Conservation (phyloP, 2,888 invertebrate species). For the Rosalia funebris region DNA sequence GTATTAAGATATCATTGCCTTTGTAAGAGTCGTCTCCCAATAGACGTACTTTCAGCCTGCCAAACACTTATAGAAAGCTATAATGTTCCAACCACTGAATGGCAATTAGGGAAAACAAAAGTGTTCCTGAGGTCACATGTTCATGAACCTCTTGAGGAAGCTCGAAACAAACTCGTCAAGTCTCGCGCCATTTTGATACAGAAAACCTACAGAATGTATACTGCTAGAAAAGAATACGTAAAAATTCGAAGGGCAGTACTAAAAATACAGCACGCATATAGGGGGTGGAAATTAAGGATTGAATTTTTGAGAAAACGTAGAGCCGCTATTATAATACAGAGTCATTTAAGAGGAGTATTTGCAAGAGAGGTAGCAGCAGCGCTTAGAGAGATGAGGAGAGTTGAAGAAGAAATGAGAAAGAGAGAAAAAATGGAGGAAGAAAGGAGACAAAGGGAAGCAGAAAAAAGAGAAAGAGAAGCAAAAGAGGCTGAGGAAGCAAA, state of each 20-base stretch:
- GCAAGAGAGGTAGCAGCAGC: slow-evolving; percentile 90
- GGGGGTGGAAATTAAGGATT: slow-evolving; percentile 86
- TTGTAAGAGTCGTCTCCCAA: slow-evolving; percentile 64
- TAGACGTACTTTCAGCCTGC: slow-evolving; percentile 63
- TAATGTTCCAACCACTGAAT: slow-evolving; percentile 78
- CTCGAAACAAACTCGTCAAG: slow-evolving; percentile 75
- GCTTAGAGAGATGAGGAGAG: slow-evolving; percentile 84
- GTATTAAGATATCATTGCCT: slow-evolving; percentile 81
- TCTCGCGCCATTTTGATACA: slow-evolving; percentile 80
- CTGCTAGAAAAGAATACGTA: slow-evolving; percentile 74
- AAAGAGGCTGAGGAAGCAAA: slow-evolving; percentile 61
- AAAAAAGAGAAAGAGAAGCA: slow-evolving; percentile 69
- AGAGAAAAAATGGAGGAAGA: slow-evolving; percentile 80
- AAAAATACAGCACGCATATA: slow-evolving; percentile 84
- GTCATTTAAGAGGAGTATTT: slow-evolving; percentile 88
- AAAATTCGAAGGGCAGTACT: slow-evolving; percentile 75
- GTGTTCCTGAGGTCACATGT: slow-evolving; percentile 85
- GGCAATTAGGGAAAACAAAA: slow-evolving; percentile 90
- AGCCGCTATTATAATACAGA: slow-evolving; percentile 86
- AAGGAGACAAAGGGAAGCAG: slow-evolving; percentile 70
- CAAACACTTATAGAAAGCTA: slow-evolving; percentile 71
- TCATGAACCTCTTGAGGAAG: slow-evolving; percentile 86
- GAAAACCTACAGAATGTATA: slow-evolving; percentile 75
- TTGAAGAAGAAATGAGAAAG: slow-evolving; percentile 87
- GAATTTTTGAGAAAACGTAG: slow-evolving; percentile 83